Base-by-base conservation (phyloP, 2,113 vertebrate species). In the Barbus barbus region DNA sequence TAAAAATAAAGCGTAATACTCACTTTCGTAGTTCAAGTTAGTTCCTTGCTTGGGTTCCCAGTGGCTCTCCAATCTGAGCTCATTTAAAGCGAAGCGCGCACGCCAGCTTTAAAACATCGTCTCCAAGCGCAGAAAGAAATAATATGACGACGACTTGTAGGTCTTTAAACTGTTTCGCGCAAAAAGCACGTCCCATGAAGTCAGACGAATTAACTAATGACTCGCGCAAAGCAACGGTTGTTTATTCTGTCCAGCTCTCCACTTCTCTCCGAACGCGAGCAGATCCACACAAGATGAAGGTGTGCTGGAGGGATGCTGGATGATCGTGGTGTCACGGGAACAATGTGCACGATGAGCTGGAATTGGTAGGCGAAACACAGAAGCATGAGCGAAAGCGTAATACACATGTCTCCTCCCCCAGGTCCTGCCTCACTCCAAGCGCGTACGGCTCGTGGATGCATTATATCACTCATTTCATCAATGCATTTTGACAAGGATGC, bases 81-180 rank as follows among this genome's bases (percentile, higher is more conserved):
- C 78, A 69, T 81, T 69, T 80, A 65, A 65, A 80, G 58, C 38
- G 78, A 48, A 53, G 78, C 78, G 61, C 78, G 78, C 60, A 6
- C 61, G 44, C 78, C 18, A 63, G 41, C 18, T 53, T 31, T 51
- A 67, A 48, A 65, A 48, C 77, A 80, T 65, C 9, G 24, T 69
- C 78, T 81, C 26, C 26, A 6, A 14, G 18, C 20, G 18, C 28
- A 46, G 1, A n/a, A 24, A 78, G 22, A 26, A 6, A 56, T 28
- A 11, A 9, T 31, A 18, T 53, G 18, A 36, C 53, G 75, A 36
- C 14, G 78, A 63, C 41, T 44, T 3, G 58, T 5, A 13, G 16
- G 56, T 65, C 58, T 46, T 28, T 24, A 7, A 31, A 2, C 4
- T 20, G 20, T 26, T 58, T 63, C 24, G 4, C 5, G 8, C 7